Evolutionary conservation across 2,888 invertebrate genomes (phyloP), one percentile per base, ranked within the genome.

Genomic region (Diarsia dahlii): DNA sequence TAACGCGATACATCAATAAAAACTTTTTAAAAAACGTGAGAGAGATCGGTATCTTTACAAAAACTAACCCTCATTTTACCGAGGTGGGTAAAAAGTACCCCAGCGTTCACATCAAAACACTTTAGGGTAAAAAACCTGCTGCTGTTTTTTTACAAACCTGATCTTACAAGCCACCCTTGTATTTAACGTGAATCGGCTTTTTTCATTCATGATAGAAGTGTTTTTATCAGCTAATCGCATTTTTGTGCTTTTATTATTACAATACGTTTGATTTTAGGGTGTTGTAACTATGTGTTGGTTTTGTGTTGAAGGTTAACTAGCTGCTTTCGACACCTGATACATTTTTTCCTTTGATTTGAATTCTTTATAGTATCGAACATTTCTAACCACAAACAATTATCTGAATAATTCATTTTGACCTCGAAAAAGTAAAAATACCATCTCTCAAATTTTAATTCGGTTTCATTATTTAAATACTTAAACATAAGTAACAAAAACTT

Each of bases 1-100:
- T 93, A 94, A 92, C 91, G 81, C 88, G 89, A 90, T 91, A 90
- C 90, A 86, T 73, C 62, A 80, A 89, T 90, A 94, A 94, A 94
- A 94, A 92, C 85, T 76, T 66, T 71, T 92, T 93, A 93, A 95
- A 96, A 96, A 96, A 95, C 95, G 96, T 95, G 96, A 92, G 95
- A 96, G 92, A 92, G 95, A 95, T 95, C 92, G 81, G 86, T 94
- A 95, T 95, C 95, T 87, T 63, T 2, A 93, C 92, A 95, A 95
- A 95, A 94, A 94, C 85, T 76, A 88, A 92, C 93, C 93, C 91
- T 90, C 89, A 84, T 54, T 86, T 84, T 84, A 70, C 86, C 58
- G 15, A 69, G 66, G 74, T 78, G 77, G 82, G 88, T 93, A 94
- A 95, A 95, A 94, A 95, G 90, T 86, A 90, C 93, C 94, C 92